Conservation (phyloP, 2,888 invertebrate genomes). For the Polyommatus icarus region DNA sequence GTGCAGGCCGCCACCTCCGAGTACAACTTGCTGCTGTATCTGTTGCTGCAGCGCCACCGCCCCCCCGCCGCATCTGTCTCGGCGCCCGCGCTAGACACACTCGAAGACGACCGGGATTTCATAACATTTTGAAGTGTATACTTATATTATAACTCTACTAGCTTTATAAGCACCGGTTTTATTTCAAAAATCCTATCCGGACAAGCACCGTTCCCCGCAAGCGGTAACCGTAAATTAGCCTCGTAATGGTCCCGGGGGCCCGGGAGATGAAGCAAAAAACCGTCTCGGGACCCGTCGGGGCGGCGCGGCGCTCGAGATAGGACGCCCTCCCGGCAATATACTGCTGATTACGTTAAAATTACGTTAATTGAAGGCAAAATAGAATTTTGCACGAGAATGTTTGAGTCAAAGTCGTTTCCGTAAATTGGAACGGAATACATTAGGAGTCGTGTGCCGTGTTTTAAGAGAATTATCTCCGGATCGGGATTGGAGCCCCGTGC, state of each 20-base stretch:
- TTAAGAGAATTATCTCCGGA: slow-evolving; percentile 14
- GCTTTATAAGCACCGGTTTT: background rate
- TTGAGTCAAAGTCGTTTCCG: slow-evolving; percentile 15
- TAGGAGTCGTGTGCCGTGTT: slow-evolving; percentile 15
- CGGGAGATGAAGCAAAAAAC: background rate
- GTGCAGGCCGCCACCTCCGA: slow-evolving; percentile 57
- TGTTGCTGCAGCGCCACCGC: slow-evolving; percentile 60
- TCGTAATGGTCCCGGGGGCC: background rate
- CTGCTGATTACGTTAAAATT: slow-evolving; percentile 11
- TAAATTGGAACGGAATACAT: slow-evolving; percentile 5
- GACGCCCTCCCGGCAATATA: background rate
- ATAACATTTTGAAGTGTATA: background rate
- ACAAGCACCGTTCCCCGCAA: background rate
- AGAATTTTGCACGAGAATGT: background rate
- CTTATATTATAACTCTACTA: background rate
- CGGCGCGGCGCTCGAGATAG: background rate
- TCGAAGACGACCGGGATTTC: background rate
- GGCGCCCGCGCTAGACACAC: background rate
- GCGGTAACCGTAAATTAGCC: background rate
- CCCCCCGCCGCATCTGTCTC: slow-evolving; percentile 11
- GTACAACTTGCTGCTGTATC: slow-evolving; percentile 64
- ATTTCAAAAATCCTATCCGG: background rate
- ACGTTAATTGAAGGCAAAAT: slow-evolving; percentile 15
- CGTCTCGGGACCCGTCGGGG: background rate
- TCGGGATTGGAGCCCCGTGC: background rate